phyloP scores from a whole-genome alignment of 1,140 invertebrate genomes.

The Achroia grisella region DNA sequence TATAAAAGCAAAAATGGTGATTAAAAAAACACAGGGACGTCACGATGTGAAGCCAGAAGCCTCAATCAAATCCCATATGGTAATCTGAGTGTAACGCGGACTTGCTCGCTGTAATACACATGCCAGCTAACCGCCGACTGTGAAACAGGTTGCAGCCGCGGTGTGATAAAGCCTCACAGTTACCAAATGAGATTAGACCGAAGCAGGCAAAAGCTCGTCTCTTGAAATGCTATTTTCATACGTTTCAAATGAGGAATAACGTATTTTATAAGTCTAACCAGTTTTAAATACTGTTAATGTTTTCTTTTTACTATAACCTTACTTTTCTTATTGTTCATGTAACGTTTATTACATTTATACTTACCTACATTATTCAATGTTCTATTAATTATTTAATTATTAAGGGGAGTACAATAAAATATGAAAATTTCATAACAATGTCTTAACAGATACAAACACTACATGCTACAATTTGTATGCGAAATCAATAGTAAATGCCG shows the following conservation, averaged over 20 bases:
- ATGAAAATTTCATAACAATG: too few relatives aligned
- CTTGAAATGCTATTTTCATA: conserved; percentile 8
- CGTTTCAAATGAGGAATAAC: too few relatives aligned
- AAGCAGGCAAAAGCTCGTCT: conserved; percentile 50
- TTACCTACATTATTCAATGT: too few relatives aligned
- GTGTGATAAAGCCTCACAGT: conserved; percentile 81
- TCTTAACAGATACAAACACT: neutral
- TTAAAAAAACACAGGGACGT: conserved; percentile 47
- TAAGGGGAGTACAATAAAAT: too few relatives aligned
- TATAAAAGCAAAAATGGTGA: conserved; percentile 40
- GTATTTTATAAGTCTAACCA: too few relatives aligned
- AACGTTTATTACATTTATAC: neutral
- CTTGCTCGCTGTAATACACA: conserved; percentile 73
- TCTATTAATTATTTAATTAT: too few relatives aligned
- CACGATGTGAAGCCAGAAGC: conserved; percentile 56
- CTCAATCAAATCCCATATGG: conserved; percentile 82
- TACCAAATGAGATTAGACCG: conserved; percentile 92
- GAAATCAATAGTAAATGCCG: conserved; percentile 2
- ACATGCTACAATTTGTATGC: conserved; percentile 8
- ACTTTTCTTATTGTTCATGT: neutral
- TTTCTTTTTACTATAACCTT: too few relatives aligned
- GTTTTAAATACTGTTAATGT: too few relatives aligned
- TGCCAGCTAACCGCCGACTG: conserved; percentile 78
- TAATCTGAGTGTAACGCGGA: conserved; percentile 67
- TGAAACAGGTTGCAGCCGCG: conserved; percentile 49